Conservation (phyloP, 64 coral and sea anemone genomes). For the Platygyra sinensis region DNA sequence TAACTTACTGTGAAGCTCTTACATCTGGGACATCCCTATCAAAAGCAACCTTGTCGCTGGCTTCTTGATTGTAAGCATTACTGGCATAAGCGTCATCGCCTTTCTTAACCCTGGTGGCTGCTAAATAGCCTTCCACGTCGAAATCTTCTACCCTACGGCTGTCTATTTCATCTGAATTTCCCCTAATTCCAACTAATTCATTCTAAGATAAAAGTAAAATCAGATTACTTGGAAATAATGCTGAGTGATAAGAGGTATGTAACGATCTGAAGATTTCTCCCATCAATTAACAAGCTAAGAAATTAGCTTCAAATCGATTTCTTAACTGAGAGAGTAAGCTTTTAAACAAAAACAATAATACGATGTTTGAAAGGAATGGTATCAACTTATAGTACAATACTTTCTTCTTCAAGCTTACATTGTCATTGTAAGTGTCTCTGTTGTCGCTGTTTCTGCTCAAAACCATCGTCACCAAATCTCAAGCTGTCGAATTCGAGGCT, state of each 20-base stretch:
- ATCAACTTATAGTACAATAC: not conserved
- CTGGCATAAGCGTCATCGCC: constrained; percentile 88
- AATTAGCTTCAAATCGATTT: too few relatives aligned
- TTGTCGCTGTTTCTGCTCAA: constrained; percentile 1
- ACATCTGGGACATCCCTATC: constrained; percentile 94
- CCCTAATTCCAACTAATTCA: not conserved
- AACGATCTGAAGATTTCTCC: too few relatives aligned
- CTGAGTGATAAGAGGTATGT: too few relatives aligned
- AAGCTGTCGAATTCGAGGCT: not conserved
- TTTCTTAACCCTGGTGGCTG: constrained; percentile 67
- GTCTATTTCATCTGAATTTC: constrained; percentile 40
- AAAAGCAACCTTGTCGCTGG: constrained; percentile 82
- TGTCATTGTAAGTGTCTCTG: constrained; percentile 42
- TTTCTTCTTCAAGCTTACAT: constrained; percentile 8
- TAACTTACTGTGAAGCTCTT: constrained; percentile 88
- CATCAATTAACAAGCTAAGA: too few relatives aligned
- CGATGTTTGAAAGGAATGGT: not conserved
- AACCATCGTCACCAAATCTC: constrained; percentile 1
- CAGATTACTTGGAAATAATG: not conserved
- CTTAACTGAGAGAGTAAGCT: not conserved
- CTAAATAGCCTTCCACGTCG: constrained; percentile 67
- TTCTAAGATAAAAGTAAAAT: constrained; percentile 6
- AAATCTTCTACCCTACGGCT: constrained; percentile 75
- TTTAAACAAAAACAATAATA: too few relatives aligned
- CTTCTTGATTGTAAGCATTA: constrained; percentile 98